Evolutionary conservation across 2,888 invertebrate species (phyloP), one percentile per base, ranked within the genome.

Genomic region (Eledona agricola): DNA sequence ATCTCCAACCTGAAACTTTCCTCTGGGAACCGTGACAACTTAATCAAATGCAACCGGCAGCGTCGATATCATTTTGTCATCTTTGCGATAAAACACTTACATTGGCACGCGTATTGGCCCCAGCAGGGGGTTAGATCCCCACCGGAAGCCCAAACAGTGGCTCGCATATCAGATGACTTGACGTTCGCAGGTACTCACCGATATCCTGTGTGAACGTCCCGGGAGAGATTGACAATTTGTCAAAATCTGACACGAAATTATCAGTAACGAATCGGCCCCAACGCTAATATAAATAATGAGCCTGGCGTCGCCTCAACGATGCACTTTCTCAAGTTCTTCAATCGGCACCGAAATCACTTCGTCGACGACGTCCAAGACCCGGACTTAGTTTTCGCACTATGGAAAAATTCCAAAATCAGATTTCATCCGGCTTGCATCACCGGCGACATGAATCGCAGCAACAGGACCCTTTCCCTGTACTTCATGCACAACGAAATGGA

Each of bases 11-110:
- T 19, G 5, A 17, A 42, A 42, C 7, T 42, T 49, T 50, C 29
- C 32, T 32, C 34, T 50, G 50, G 32, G 50, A 42, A 50, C 19
- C 7, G 10, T 25, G 7, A 11, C 31, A 15, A 28, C 7, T 32
- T 20, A 42, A 19, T 42, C 40, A 25, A 50, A 32, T 25, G 9
- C 17, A 9, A 10, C 17, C 19, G 26, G 22, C n/a, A n/a, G n/a
- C 7, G 23, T 22, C 32, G 43, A 10, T 58, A 61, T 61, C 58
- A 43, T 55, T 55, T 53, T 58, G 55, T 60, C 59, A 64, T 64
- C 63, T 62, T 65, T 64, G 59, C 59, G 67, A 69, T 69, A 65
- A 68, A 66, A 68, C 64, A 65, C 69, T 67, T 60, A 59, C 52
- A 54, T 49, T 31, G 67, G 57, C 67, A 67, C 69, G 64, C 67